Evolutionary conservation across 2,113 vertebrate species (phyloP), one percentile per base, ranked within the genome.

Genomic region (Pterophyllum scalare): DNA sequence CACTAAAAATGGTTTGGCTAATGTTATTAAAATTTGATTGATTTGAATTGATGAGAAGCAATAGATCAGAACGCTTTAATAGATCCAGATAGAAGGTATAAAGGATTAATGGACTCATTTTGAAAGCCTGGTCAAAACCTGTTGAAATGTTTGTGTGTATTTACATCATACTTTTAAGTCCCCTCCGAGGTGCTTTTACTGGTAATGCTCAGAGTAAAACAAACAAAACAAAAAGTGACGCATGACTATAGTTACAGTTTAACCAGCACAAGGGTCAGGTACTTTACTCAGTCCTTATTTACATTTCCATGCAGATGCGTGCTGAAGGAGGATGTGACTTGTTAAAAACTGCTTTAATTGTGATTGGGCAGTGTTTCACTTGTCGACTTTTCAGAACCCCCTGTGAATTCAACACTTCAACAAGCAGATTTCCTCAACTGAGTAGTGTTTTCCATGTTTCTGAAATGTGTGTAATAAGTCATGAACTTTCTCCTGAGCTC

Each of bases 391-490:
- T 72, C 46, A 72, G 67, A 72, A 52, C 13, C 40, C 46, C 67
- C 67, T n/a, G 67, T 72, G 46, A 72, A 54, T 72, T 7, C 19
- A 28, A 54, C 46, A 72, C 8, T 59, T 83, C 24, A 70, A 38
- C 31, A 31, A 57, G 28, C 38, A 43, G 57, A 58, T 80, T 22
- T n/a, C 65, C 76, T 57, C 7, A 7, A 9, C 12, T 65, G 54
- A 79, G 0, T 20, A 17, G 20, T 35, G 9, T 52, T 5, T 56
- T 24, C 5, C 26, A 17, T 20, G 60, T 88, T 87, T 87, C 89
- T 79, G 9, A 82, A 78, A 79, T 75, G 38, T 82, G 26, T 74
- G 65, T 78, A 54, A 33, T 19, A 77, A 77, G 43, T 79, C 59
- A 57, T 33, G 14, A 83, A 61, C 60, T 76, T 76, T 61, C 3